Conservation (phyloP, 2,888 invertebrate species). For the Melolontha melolontha region DNA sequence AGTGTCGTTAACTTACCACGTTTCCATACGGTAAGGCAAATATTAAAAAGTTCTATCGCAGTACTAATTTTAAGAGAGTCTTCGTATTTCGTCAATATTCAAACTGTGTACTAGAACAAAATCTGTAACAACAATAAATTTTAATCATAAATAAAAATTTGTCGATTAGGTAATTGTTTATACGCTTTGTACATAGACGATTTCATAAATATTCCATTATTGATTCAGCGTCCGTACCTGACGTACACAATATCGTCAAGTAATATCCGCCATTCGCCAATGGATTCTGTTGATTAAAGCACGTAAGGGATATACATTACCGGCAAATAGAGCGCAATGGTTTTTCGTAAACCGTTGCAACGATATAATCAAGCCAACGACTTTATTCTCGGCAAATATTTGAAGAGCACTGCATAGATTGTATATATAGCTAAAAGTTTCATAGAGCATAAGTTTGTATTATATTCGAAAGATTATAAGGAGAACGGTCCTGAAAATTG, state of each 20-base stretch:
- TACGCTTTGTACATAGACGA: too few relatives aligned
- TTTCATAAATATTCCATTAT: constrained; percentile 44
- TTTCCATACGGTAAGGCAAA: too few relatives aligned
- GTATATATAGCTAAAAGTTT: constrained; percentile 4
- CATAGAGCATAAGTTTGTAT: constrained; percentile 5
- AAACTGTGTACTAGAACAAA: too few relatives aligned
- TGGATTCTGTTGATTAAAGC: constrained; percentile 61
- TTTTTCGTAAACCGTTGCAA: constrained; percentile 9
- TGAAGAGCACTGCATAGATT: constrained; percentile 11
- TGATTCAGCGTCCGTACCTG: constrained; percentile 56
- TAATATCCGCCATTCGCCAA: constrained; percentile 57
- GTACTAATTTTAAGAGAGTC: too few relatives aligned
- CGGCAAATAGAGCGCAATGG: constrained; percentile 37
- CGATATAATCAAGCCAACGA: constrained; percentile 37
- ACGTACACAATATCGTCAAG: constrained; percentile 59
- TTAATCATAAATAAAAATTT: too few relatives aligned
- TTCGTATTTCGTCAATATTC: too few relatives aligned
- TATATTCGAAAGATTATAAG: constrained; percentile 11
- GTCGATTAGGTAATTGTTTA: too few relatives aligned
- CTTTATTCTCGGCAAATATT: constrained; percentile 26
- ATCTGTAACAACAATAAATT: too few relatives aligned
- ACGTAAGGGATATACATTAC: constrained; percentile 61
- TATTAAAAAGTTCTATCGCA: too few relatives aligned
- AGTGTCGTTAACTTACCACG: too few relatives aligned
- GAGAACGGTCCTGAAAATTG: background rate